These are phyloP conservation scores for Apteryx owenii DNA, from an alignment of 2,113 vertebrate species.

Conservation along the genomic window DNA sequence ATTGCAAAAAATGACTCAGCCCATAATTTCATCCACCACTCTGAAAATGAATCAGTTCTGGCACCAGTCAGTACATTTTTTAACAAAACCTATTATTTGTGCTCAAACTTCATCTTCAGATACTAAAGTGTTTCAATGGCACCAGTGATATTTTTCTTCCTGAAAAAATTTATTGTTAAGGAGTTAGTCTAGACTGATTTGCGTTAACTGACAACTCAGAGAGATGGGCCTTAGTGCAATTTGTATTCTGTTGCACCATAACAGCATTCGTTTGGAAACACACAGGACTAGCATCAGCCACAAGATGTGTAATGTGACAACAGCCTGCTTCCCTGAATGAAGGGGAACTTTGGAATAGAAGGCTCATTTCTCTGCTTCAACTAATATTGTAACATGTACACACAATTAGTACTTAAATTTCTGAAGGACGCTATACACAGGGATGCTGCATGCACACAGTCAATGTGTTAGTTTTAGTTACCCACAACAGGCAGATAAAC, in stretches of 20 bases:
- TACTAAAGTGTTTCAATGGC: neutral
- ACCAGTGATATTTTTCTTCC: neutral
- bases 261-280: rapidly evolving
- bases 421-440: neutral
- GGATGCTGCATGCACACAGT: neutral
- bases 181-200: neutral
- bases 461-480: neutral
- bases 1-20: neutral
- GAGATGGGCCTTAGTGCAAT: neutral
- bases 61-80: neutral
- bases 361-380: neutral
- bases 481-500: neutral
- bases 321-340: neutral
- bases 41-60: neutral
- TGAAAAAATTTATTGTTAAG: neutral
- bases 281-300: neutral
- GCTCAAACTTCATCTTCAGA: neutral
- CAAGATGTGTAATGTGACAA: rapidly evolving
- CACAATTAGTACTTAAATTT: neutral
- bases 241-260: neutral
- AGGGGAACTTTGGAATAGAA: neutral
- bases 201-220: neutral
- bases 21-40: neutral
- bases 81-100: neutral
- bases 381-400: neutral